A percentile compares a stretch with the other conserved stretches of the same genome.
Conservation (phyloP, 2,888 invertebrate genomes). For the Hedychridium roseum region DNA sequence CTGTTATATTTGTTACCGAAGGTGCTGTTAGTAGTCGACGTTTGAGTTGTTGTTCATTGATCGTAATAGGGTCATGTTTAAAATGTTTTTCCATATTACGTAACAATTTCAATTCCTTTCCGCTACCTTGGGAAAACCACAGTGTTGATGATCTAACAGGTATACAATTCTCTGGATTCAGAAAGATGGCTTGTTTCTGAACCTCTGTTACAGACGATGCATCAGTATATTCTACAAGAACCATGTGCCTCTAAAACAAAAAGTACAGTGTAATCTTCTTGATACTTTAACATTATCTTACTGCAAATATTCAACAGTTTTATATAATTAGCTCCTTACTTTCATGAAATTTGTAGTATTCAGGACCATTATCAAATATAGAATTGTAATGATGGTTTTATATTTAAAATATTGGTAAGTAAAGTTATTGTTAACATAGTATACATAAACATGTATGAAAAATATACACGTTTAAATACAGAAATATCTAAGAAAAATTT, state of each 20-base stretch:
- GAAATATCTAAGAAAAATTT: neutral
- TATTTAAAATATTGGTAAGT: conserved; percentile 4
- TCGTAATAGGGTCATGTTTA: too few relatives aligned
- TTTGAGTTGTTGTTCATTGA: conserved; percentile 16
- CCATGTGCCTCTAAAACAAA: conserved; percentile 71
- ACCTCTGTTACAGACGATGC: conserved; percentile 67
- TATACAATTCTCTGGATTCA: conserved; percentile 69
- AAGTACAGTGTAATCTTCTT: conserved; percentile 6
- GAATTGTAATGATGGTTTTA: too few relatives aligned
- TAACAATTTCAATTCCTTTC: conserved; percentile 33
- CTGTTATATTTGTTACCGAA: neutral
- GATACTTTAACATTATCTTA: conserved; percentile 1
- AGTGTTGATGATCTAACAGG: conserved; percentile 76
- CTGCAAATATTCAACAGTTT: conserved; percentile 68
- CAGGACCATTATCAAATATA: too few relatives aligned
- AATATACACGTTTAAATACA: neutral
- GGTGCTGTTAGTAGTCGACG: neutral
- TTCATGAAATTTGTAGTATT: too few relatives aligned
- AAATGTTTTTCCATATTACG: conserved; percentile 2
- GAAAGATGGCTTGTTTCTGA: conserved; percentile 68
- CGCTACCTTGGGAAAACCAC: conserved; percentile 72
- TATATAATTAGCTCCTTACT: too few relatives aligned
- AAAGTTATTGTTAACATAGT: conserved; percentile 2
- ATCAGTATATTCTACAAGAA: conserved; percentile 76
- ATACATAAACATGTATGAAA: neutral